These are phyloP conservation scores for Poecilia velifera DNA, from an alignment of 2,797 vertebrate genomes.

Conservation along the genomic window DNA sequence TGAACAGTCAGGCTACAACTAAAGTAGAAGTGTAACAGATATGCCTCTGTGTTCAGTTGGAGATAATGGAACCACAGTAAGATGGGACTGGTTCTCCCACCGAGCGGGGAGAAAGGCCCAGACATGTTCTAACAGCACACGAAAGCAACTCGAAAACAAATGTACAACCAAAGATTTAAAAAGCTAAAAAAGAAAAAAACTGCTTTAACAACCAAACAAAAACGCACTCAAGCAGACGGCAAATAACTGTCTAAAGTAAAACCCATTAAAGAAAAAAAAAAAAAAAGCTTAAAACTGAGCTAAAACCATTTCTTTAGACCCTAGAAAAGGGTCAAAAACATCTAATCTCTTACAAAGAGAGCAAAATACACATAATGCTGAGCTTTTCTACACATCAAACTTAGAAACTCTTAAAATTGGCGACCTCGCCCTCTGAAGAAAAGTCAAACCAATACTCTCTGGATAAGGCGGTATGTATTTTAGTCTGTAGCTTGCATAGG, in stretches of 20 bases:
- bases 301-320: conserved; percentile 57
- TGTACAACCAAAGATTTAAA: conserved; percentile 26
- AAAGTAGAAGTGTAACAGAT: conserved; percentile 34
- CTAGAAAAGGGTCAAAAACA: conserved; percentile 70
- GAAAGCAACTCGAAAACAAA: conserved; percentile 43
- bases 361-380: conserved; percentile 38
- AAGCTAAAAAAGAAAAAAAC: conserved; percentile 4
- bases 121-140: conserved; percentile 40
- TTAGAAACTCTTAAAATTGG: conserved; percentile 18
- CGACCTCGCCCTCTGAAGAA: conserved; percentile 12
- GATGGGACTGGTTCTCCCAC: conserved; percentile 30
- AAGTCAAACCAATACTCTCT: conserved; percentile 33
- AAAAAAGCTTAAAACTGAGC: conserved; percentile 46
- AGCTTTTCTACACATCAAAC: conserved; percentile 44
- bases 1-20: conserved; percentile 34
- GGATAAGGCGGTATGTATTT: conserved; percentile 59
- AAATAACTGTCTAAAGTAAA: conserved; percentile 46
- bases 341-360: conserved; percentile 82
- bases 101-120: conserved; percentile 42
- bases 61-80: conserved; percentile 12
- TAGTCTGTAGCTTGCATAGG: conserved; percentile 70
- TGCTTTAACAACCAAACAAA: conserved; percentile 34
- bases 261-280: conserved; percentile 9
- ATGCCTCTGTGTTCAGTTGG: conserved; percentile 31
- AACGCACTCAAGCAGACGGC: conserved; percentile 40